Conservation (phyloP, 2,113 vertebrate species). For the Tetrao urogallus region DNA sequence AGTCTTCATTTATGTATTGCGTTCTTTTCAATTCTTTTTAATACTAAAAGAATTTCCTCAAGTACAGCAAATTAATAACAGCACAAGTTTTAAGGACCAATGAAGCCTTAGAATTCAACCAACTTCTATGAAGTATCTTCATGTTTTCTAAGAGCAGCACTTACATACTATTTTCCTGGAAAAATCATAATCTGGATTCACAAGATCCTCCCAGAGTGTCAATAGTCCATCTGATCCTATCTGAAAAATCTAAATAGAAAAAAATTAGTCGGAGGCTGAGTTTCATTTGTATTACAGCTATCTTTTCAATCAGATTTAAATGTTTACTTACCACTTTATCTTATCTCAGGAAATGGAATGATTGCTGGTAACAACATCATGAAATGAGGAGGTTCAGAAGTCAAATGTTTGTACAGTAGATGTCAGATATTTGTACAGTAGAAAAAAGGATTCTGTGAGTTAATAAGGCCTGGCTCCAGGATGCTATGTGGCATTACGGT, state of each 20-base stretch:
- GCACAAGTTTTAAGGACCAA: neutral
- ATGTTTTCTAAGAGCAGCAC: neutral
- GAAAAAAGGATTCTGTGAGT: neutral
- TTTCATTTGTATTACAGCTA: neutral
- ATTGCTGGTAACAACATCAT: neutral
- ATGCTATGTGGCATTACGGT: neutral
- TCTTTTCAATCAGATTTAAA: neutral
- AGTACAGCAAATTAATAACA: neutral
- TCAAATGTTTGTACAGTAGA: neutral
- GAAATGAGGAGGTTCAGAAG: constrained; percentile 2
- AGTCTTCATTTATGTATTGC: neutral
- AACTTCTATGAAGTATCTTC: neutral
- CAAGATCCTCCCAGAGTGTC: neutral
- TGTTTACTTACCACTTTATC: neutral
- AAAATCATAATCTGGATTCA: neutral
- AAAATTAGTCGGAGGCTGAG: neutral
- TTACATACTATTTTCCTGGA: neutral
- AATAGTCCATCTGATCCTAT: neutral
- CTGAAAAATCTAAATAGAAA: neutral
- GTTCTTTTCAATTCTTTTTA: neutral
- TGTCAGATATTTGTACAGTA: neutral
- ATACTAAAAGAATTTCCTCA: neutral
- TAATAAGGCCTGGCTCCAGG: neutral
- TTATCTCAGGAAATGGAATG: neutral
- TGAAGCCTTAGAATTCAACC: accelerated